phyloP scores from a whole-genome alignment of 2,113 vertebrate genomes.

The Nyctereutes procyonoides region DNA sequence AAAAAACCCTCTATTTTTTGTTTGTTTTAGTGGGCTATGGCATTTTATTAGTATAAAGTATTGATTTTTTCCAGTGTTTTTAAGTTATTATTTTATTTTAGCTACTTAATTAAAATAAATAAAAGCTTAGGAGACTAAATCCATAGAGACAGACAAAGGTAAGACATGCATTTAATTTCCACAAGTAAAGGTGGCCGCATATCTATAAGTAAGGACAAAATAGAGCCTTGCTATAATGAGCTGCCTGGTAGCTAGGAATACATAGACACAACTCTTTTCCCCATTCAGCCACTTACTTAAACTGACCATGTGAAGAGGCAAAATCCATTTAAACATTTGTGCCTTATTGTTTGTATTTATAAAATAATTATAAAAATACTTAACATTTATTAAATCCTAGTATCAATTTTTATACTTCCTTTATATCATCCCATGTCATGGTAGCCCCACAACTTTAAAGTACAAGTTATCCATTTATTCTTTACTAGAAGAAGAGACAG shows the following conservation, averaged over 20 bases:
- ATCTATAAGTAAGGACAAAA: too few species aligned
- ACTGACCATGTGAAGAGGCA: not conserved
- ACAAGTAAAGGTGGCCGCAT: not conserved
- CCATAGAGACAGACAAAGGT: not conserved
- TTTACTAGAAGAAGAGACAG: not conserved
- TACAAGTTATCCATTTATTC: not conserved
- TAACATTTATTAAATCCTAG: not conserved
- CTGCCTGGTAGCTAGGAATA: accelerated
- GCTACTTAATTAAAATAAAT: not conserved
- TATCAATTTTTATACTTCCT: not conserved
- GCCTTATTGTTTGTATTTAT: not conserved
- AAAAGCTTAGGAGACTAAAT: not conserved
- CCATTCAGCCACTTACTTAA: not conserved
- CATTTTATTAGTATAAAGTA: not conserved
- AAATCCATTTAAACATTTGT: not conserved
- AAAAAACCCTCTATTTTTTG: not conserved
- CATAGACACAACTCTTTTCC: not conserved
- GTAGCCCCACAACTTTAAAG: not conserved
- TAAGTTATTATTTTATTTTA: not conserved
- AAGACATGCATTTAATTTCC: not conserved
- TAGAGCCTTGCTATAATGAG: not conserved
- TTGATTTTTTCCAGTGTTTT: not conserved
- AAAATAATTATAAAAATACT: not conserved
- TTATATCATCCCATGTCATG: not conserved
- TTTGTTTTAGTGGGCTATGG: not conserved